phyloP scores from a whole-genome alignment of 2,888 invertebrate genomes.

The Hipparchia sbordonii region DNA sequence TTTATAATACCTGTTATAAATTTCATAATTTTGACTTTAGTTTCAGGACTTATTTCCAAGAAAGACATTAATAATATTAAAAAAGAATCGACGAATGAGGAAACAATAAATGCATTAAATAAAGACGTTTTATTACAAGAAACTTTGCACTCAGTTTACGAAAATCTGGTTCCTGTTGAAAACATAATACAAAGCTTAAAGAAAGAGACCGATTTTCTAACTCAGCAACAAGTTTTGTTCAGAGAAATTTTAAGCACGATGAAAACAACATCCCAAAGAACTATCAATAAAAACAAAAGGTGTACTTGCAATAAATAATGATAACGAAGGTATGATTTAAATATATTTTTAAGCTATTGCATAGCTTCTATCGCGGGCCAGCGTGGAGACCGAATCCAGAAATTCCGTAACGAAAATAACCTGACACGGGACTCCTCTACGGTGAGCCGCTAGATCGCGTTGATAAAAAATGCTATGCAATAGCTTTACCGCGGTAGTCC shows the following conservation, averaged over 20 bases:
- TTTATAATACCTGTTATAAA: neutral
- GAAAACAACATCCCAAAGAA: conserved; percentile 42
- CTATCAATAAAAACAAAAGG: conserved; percentile 45
- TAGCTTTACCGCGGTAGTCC: too few species aligned
- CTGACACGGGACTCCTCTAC: too few species aligned
- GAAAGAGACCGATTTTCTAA: conserved; percentile 56
- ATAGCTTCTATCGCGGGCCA: too few species aligned
- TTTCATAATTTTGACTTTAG: neutral
- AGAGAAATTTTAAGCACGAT: conserved; percentile 47
- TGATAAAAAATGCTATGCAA: too few species aligned
- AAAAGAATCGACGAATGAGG: neutral
- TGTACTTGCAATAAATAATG: conserved; percentile 48
- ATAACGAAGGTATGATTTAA: neutral
- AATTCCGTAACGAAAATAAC: too few species aligned
- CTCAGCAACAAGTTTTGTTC: conserved; percentile 50
- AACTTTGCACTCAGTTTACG: conserved; percentile 39
- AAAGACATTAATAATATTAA: conserved; percentile 2
- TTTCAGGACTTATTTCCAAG: conserved; percentile 2
- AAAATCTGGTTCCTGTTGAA: conserved; percentile 63
- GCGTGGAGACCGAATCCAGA: too few species aligned
- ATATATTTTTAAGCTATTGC: neutral
- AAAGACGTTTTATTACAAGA: conserved; percentile 31
- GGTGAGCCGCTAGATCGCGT: too few species aligned
- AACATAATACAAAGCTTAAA: conserved; percentile 57
- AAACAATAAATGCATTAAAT: conserved; percentile 4